These are phyloP conservation scores for Carlito syrichta DNA, from an alignment of 2,113 vertebrate species.

Conservation along the genomic window DNA sequence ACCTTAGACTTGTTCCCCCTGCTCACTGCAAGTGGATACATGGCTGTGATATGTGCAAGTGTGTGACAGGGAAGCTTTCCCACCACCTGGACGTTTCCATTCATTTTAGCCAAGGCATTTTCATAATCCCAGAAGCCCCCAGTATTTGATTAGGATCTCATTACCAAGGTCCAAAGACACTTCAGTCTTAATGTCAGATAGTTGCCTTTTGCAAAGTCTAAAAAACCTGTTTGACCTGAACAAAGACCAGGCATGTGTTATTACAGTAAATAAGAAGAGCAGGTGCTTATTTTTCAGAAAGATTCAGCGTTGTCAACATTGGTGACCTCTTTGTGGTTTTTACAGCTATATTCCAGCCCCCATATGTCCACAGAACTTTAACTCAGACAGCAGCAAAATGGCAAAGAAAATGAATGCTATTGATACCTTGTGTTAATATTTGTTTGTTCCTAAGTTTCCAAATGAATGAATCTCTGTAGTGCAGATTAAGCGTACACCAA, in stretches of 20 bases:
- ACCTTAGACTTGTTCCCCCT: neutral
- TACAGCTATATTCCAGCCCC: slow-evolving; percentile 3
- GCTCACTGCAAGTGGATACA: neutral
- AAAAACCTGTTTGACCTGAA: slow-evolving; percentile 67
- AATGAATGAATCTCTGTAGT: neutral
- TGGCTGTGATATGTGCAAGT: neutral
- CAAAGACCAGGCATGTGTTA: slow-evolving; percentile 66
- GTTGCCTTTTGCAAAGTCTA: slow-evolving; percentile 61
- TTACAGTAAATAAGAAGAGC: slow-evolving; percentile 76
- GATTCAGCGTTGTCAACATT: slow-evolving; percentile 52
- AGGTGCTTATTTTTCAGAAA: slow-evolving; percentile 70
- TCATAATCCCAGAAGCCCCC: slow-evolving; percentile 21
- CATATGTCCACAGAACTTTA: slow-evolving; percentile 2
- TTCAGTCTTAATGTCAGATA: slow-evolving; percentile 27
- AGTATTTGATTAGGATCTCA: slow-evolving; percentile 49
- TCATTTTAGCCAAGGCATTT: slow-evolving; percentile 44
- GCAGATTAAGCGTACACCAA: neutral
- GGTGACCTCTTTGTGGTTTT: slow-evolving; percentile 58
- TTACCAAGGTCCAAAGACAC: slow-evolving; percentile 57
- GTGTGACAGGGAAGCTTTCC: neutral
- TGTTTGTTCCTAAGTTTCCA: slow-evolving; percentile 27
- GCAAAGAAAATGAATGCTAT: neutral
- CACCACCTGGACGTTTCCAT: neutral
- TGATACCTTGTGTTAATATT: neutral
- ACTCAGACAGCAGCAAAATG: neutral